Evolutionary conservation across 1,140 invertebrate species (phyloP), one percentile per base, ranked within the genome.

Genomic region (Spodoptera frugiperda): DNA sequence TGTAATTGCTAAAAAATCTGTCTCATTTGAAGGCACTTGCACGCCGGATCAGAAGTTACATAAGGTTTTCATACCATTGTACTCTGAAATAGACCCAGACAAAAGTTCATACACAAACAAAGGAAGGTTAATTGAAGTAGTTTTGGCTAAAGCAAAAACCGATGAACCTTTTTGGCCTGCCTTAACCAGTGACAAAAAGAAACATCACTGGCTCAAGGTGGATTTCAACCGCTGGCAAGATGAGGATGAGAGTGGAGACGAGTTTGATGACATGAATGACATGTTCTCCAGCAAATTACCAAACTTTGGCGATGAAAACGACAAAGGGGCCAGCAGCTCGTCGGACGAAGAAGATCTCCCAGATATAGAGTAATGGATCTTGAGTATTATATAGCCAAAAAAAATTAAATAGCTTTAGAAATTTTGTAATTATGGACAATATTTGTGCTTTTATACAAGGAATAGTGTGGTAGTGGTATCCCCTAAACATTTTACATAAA

Each of bases 171-270:
- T 96, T 89, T 99, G 98, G 98, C 97, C 98, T 72, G 93, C 96
- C 68, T 95, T 99, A 63, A 97, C 98, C 30, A 97, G 98, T 93
- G 97, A 98, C 81, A 97, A 97, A 82, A 96, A 96, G 88, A 99
- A 99, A 94, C 96, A 97, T 82, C 98, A 99, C 90, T 99, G 98
- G 98, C 95, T 99, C 70, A 99, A 99, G 94, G 97, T 98, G 80
- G 99, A 99, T 91, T 99, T 99, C 90, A 97, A 98, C 84, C 98
- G 98, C 93, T 99, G 98, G 98, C 97, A 97, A 90, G 98, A 99
- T 95, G 98, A 99, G 93, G 98, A 93, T 63, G 92, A 94, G 30
- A 91, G 89, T 77, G 88, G 77, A 8, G 88, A 93, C 77, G 92
- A 93, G 67, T 68, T 84, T 54, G 84, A 88, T 73, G 78, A 87